phyloP scores from a whole-genome alignment of 2,888 invertebrate genomes.

The Tipula confusa region DNA sequence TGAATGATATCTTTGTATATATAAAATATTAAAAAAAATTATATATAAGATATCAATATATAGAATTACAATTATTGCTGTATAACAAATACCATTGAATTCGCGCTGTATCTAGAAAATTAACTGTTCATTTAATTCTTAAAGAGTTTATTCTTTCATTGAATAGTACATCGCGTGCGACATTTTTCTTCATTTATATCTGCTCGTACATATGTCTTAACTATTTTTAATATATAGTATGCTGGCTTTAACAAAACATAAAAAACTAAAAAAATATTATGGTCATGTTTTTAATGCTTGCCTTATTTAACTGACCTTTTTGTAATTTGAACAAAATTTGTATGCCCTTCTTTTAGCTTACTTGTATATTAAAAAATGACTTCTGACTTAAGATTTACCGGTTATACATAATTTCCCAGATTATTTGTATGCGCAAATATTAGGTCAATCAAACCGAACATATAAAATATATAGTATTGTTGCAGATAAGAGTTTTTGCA shows the following conservation, averaged over 20 bases:
- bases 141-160: background rate
- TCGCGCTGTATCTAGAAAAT: background rate
- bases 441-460: background rate
- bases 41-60: background rate
- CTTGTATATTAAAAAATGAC: background rate
- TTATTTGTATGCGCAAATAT: background rate
- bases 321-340: background rate
- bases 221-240: background rate
- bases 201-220: background rate
- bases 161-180: background rate
- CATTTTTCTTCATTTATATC: background rate
- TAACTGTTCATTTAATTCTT: background rate
- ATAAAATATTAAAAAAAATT: background rate
- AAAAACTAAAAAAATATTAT: background rate
- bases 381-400: background rate
- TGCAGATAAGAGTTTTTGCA: background rate
- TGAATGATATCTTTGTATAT: background rate
- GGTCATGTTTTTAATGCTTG: background rate
- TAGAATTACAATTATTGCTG: slow-evolving; percentile 12
- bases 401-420: too few species aligned
- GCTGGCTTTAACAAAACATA: background rate
- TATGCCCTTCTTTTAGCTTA: background rate
- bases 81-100: background rate
- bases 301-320: background rate
- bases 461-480: background rate